Percentiles rank a stretch among this genome's conserved stretches.
These are phyloP conservation scores for Labrus mixtus DNA, from an alignment of 2,113 vertebrate genomes.

Conservation along the genomic window DNA sequence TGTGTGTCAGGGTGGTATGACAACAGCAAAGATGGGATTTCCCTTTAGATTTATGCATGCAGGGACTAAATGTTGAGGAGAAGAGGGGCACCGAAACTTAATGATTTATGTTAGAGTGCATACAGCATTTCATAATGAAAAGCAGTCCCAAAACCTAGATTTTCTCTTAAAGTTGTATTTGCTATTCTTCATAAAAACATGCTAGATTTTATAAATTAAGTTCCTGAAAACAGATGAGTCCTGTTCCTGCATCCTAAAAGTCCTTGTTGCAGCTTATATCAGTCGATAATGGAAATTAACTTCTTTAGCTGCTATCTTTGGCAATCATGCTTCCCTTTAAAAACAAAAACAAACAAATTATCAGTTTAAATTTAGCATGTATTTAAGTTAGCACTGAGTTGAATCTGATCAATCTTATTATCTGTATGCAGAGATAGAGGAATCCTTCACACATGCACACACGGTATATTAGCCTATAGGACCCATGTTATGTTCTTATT, in stretches of 20 bases:
- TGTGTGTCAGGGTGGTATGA: constrained; percentile 41
- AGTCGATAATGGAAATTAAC: not conserved
- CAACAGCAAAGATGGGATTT: constrained; percentile 57
- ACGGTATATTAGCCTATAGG: not conserved
- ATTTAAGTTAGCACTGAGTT: not conserved
- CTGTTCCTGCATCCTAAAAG: not conserved
- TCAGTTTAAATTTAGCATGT: constrained; percentile 38
- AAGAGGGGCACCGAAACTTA: not conserved
- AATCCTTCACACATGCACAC: not conserved
- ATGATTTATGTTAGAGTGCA: not conserved
- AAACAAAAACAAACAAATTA: constrained; percentile 57
- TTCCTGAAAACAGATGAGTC: not conserved
- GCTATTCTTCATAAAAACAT: too few relatives aligned
- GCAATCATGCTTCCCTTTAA: constrained; percentile 40
- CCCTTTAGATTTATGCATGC: constrained; percentile 25
- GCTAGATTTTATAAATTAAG: too few relatives aligned
- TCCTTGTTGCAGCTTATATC: not conserved
- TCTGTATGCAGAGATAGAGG: constrained; percentile 8
- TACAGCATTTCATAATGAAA: too few relatives aligned
- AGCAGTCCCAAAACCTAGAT: too few relatives aligned
- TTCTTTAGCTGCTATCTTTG: constrained; percentile 3
- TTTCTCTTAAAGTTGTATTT: not conserved
- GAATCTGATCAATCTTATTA: constrained; percentile 1
- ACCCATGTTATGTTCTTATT: not conserved
- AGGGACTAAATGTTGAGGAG: constrained; percentile 11